Evolutionary conservation across 2,797 vertebrate species (phyloP), one percentile per base, ranked within the genome.

Genomic region (Sebastes trivittatus): DNA sequence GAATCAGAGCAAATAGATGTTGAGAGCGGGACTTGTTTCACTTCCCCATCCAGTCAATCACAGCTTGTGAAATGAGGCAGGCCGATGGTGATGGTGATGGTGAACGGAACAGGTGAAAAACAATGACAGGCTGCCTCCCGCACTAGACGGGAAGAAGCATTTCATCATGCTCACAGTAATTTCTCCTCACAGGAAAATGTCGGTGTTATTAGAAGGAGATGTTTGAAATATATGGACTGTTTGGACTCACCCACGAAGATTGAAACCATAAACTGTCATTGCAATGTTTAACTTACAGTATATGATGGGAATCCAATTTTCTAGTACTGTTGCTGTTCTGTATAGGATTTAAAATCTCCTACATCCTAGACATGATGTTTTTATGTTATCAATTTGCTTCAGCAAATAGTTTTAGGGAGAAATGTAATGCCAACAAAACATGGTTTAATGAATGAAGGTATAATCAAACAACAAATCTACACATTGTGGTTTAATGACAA

Each of bases 21-120:
- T 72, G 69, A 70, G 55, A 65, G 30, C 4, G 56, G 58, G 20
- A 61, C 22, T n/a, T 6, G 23, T 65, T 84, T 65, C 27, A 63
- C 58, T 72, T 83, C 46, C 22, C 56, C 11, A 3, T 36, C 18
- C 58, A 36, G 36, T 59, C 66, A 73, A 29, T 81, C 58, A 76
- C 23, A 75, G 73, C 76, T 29, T 8, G 22, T 61, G 63, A 79
- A 80, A 77, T 4, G 20, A 80, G 36, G 67, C 59, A 72, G 67
- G 32, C 29, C 25, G 32, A 42, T 2, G 38, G 13, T 14, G 38
- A 42, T 42, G 38, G 38, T 42, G 38, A 59, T 59, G 20, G 18
- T 52, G 18, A 52, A 52, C 8, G 62, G 1, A 23, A 27, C 52
- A 22, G 32, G 5, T 32, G 22, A 68, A 71, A 63, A 2, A 34